Evolutionary conservation across 2,113 vertebrate species (phyloP), one percentile per base, ranked within the genome.

Genomic region (Triplophysa dalaica): DNA sequence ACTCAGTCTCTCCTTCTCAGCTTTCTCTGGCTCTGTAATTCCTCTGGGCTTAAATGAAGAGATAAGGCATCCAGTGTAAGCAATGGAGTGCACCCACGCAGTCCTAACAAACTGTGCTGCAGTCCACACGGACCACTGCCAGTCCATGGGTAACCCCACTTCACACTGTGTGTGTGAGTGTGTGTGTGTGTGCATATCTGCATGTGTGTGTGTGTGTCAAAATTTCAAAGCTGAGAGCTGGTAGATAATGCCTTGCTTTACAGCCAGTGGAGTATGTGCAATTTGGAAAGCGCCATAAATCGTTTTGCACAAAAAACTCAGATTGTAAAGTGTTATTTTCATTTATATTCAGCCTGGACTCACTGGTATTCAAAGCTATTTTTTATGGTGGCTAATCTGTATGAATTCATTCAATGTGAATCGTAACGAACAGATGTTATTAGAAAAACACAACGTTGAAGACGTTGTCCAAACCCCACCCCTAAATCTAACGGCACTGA

Each of bases 11-110:
- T 74, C 68, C 67, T 58, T 67, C 33, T 67, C 38, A 29, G 74
- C 60, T 76, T 76, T 82, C 62, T 66, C 62, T 78, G 69, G 70
- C 69, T 78, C 76, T 33, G 24, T 58, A 70, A 68, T 73, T 80
- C 78, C 67, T 52, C n/a, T 75, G 62, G 58, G 82, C 56, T 70
- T 63, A 60, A 70, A 83, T 81, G 56, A 80, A 76, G 82, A 83
- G 66, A 80, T 80, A 80, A 77, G 78, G 66, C 78, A 68, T 80
- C 73, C 29, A 61, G 66, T 80, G 67, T 77, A 70, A 73, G 70
- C 81, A 83, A 77, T 83, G 78, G 61, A 60, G 66, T n/a, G 48
- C 60, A 80, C 79, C 82, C 50, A 76, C 56, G 52, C 68, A 54
- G 61, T 29, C 63, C 70, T 78, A 78, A 74, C 74, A 68, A 81